Base-by-base conservation (phyloP, 2,888 invertebrate species). In the Harpalus rufipes region DNA sequence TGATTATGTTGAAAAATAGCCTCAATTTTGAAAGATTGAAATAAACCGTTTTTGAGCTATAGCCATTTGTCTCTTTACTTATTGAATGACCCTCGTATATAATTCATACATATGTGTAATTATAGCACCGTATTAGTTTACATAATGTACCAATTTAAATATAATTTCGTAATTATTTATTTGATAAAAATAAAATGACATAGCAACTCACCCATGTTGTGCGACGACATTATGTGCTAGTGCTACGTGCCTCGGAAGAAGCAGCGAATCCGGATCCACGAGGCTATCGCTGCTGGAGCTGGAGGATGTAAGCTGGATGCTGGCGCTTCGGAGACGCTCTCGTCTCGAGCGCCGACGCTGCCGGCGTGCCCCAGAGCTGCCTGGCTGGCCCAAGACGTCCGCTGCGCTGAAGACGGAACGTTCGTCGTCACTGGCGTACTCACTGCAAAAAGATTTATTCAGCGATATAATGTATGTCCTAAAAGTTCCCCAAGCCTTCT, bases 341-440 rank as follows among this genome's bases (percentile, higher is more conserved):
- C 72, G 6, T 0, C 72, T 44, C 4, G 16, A 44, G 4, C 41
- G 16, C 1, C 72, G 72, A 0, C 72, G 72, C 14, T 74, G 72
- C 18, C 72, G 14, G 10, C 72, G 72, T 2, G 32, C 18, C 21
- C 7, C 16, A 8, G 59, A 12, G 5, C 39, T 6, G 0, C 10
- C 63, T 25, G 63, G 32, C 63, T 44, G 72, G 8, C 41, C 68
- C n/a, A n/a, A 25, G 14, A 25, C n/a, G 7, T n/a, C 68, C 7
- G 10, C 44, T 41, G 72, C 72, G 16, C 14, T 18, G n/a, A 41
- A 41, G 8, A 44, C 2, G 4, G 72, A 74, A 41, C 18, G 16
- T 18, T 74, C 72, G 44, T 74, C 72, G 44, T 74, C 72, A 44
- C 72, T 74, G 18, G 72, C 72, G 72, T 74, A 74, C 16, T 74